These are phyloP conservation scores for Electrophaes corylata DNA, from an alignment of 2,888 invertebrate species.

Conservation along the genomic window DNA sequence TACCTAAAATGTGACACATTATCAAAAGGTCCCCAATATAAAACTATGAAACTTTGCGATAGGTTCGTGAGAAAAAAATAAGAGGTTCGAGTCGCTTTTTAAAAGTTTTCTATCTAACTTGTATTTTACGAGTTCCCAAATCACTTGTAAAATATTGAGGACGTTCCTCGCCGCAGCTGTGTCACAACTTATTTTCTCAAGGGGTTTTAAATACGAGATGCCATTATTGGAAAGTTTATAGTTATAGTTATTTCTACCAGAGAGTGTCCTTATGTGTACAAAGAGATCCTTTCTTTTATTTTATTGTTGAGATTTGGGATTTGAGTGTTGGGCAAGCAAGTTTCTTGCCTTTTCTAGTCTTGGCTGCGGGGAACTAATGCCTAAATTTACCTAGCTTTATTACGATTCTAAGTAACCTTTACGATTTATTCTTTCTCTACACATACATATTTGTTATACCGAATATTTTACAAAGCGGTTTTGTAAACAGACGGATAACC, in stretches of 20 bases:
- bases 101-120: constrained; percentile 67
- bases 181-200: constrained; percentile 59
- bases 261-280: background rate
- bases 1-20: constrained; percentile 70
- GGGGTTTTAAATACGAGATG: constrained; percentile 51
- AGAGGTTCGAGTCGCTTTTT: constrained; percentile 62
- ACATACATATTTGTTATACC: no score
- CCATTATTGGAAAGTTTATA: constrained; percentile 21
- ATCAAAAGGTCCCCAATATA: constrained; percentile 74
- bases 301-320: background rate
- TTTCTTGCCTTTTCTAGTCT: no score
- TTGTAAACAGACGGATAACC: no score
- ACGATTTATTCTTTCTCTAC: no score
- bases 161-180: constrained; percentile 55
- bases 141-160: constrained; percentile 71
- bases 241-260: background rate
- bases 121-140: constrained; percentile 68
- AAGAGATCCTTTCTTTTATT: background rate
- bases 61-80: constrained; percentile 70
- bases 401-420: no score
- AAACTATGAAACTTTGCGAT: constrained; percentile 74
- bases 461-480: no score
- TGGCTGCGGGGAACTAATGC: no score
- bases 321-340: no score
- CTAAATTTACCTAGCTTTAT: no score